phyloP scores from a whole-genome alignment of 2,113 vertebrate species.

The Zosterops borbonicus region DNA sequence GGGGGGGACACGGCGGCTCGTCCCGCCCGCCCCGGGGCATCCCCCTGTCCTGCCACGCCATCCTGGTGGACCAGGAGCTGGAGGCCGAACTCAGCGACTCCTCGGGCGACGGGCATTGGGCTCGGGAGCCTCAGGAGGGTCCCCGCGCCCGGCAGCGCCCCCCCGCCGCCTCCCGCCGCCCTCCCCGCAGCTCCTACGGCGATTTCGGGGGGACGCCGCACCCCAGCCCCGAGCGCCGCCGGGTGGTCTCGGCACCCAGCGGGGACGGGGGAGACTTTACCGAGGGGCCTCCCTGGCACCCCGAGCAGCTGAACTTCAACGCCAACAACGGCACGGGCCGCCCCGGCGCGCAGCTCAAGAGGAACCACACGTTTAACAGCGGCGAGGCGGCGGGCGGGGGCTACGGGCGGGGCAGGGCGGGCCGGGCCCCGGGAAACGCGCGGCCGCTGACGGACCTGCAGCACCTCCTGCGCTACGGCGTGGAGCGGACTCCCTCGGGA shows the following conservation, averaged over 20 bases:
- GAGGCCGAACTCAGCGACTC: slow-evolving; percentile 49
- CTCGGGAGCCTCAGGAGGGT: slow-evolving; percentile 75
- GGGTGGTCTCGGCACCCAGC: slow-evolving; percentile 87
- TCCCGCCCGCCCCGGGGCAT: slow-evolving; percentile 1
- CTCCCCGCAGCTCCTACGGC: slow-evolving; percentile 77
- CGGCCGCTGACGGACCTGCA: slow-evolving; percentile 85
- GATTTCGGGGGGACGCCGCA: slow-evolving; percentile 84
- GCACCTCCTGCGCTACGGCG: slow-evolving; percentile 80
- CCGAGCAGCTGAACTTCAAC: slow-evolving; percentile 85
- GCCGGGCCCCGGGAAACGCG: slow-evolving; percentile 50
- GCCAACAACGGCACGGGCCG: slow-evolving; percentile 75
- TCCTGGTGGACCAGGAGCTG: slow-evolving; percentile 67
- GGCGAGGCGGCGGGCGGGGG: slow-evolving; percentile 29
- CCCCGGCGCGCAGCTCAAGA: slow-evolving; percentile 71
- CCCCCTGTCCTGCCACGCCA: slow-evolving; percentile 61
- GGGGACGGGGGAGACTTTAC: slow-evolving; percentile 77
- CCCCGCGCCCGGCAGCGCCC: slow-evolving; percentile 12
- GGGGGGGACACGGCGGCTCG: slow-evolving; percentile 73
- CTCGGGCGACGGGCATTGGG: slow-evolving; percentile 54
- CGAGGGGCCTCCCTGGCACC: slow-evolving; percentile 77
- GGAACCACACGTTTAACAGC: slow-evolving; percentile 79
- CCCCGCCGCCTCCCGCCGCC: slow-evolving; percentile 3
- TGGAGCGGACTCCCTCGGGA: slow-evolving; percentile 84
- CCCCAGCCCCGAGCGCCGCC: slow-evolving; percentile 86
- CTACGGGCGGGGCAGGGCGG: slow-evolving; percentile 61